A percentile compares a stretch with the other conserved stretches of the same genome.
Evolutionary conservation across 2,113 vertebrate species (phyloP).

Genomic region (Chascanopsetta lugubris): DNA sequence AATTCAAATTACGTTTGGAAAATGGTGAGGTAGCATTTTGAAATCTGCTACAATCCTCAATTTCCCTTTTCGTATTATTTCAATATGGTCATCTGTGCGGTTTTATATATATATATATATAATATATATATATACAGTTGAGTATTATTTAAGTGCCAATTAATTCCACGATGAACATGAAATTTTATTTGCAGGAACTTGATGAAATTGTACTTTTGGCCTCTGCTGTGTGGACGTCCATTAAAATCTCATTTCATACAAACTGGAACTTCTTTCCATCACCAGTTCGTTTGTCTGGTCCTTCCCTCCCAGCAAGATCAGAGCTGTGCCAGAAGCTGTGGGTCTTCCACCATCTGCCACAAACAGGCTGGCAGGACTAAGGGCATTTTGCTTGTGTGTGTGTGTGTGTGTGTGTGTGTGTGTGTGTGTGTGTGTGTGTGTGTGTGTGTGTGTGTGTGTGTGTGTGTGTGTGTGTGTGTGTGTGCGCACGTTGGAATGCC

Average conservation of each 20-base stretch:
- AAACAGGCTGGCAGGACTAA: slow-evolving; percentile 50
- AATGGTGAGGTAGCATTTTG: too few relatives aligned
- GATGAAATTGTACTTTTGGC: too few relatives aligned
- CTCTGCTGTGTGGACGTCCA: background rate
- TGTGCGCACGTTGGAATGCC: slow-evolving; percentile 17
- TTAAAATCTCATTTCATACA: background rate
- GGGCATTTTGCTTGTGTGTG: slow-evolving; percentile 43
- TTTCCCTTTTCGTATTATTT: too few relatives aligned
- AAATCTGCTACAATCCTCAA: too few relatives aligned
- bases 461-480: background rate
- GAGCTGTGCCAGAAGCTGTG: slow-evolving; percentile 51
- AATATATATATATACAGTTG: too few relatives aligned
- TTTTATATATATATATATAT: too few relatives aligned
- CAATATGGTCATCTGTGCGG: too few relatives aligned
- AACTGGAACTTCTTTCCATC: slow-evolving; percentile 19
- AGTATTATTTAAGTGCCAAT: too few relatives aligned
- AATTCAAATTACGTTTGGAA: too few relatives aligned
- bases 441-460: background rate
- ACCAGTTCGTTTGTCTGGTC: slow-evolving; percentile 58
- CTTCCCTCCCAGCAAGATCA: slow-evolving; percentile 50
- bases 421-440: slow-evolving; percentile 8
- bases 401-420: slow-evolving; percentile 1
- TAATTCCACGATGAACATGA: too few relatives aligned
- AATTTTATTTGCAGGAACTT: too few relatives aligned
- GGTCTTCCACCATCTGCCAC: slow-evolving; percentile 65